phyloP scores from a whole-genome alignment of 2,113 vertebrate genomes.

The Chlamydotis undulata region DNA sequence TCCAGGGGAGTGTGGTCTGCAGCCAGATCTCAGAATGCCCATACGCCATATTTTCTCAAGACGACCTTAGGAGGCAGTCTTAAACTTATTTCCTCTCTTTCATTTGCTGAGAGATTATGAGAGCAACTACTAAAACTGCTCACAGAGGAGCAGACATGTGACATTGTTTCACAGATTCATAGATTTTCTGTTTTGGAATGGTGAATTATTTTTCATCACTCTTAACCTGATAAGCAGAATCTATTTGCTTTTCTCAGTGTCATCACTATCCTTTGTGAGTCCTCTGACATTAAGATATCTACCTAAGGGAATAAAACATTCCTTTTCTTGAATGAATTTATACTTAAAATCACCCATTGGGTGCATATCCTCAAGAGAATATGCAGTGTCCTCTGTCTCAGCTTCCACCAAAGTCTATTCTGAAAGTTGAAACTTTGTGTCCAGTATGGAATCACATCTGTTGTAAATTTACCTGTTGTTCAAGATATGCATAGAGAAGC shows the following conservation, averaged over 20 bases:
- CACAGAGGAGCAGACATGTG: background rate
- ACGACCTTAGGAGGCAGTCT: background rate
- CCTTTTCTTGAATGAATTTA: background rate
- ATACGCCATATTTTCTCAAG: background rate
- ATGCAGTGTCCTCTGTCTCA: background rate
- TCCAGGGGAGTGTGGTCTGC: background rate
- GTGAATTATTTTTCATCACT: background rate
- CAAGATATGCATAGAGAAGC: background rate
- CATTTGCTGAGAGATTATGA: background rate
- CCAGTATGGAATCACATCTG: background rate
- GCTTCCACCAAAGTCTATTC: background rate
- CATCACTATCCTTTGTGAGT: background rate
- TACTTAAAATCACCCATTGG: background rate
- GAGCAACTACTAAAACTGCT: background rate
- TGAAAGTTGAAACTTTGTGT: background rate
- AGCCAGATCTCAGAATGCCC: background rate
- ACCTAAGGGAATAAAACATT: background rate
- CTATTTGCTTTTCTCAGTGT: background rate
- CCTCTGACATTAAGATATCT: background rate
- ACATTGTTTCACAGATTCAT: background rate
- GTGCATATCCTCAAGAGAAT: background rate
- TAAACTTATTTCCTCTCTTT: background rate
- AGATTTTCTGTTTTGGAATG: background rate
- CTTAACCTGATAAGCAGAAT: background rate
- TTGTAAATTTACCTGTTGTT: background rate